These are phyloP conservation scores for Diplosoma virens DNA, from an alignment of 23 tunicate species.

Conservation along the genomic window DNA sequence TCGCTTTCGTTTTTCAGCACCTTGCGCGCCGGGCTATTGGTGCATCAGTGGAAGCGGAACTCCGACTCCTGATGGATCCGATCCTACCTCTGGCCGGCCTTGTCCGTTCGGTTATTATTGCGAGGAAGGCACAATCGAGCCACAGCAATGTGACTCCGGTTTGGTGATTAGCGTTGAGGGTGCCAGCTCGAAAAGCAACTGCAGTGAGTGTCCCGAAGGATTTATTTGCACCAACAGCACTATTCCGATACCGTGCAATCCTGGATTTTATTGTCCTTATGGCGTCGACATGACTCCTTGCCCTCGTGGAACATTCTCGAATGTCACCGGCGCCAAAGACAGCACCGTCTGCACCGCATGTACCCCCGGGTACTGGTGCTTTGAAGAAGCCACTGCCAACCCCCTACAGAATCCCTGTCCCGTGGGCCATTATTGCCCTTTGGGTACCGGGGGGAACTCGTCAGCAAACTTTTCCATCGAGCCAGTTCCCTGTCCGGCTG, in stretches of 20 bases:
- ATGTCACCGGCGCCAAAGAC: slow-evolving; percentile 43
- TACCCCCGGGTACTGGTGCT: slow-evolving; percentile 92
- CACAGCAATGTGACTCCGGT: slow-evolving; percentile 61
- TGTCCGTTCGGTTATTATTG: slow-evolving; percentile 94
- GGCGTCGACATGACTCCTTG: slow-evolving; percentile 60
- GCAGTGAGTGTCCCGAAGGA: slow-evolving; percentile 84
- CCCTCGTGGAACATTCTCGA: slow-evolving; percentile 84
- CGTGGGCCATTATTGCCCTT: slow-evolving; percentile 91
- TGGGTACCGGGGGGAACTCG: slow-evolving; percentile 73
- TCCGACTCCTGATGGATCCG: slow-evolving; percentile 81
- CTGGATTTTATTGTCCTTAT: slow-evolving; percentile 83
- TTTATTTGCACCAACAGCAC: slow-evolving; percentile 79
- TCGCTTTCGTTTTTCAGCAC: slow-evolving; percentile 36
- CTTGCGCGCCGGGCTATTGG: slow-evolving; percentile 83
- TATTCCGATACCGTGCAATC: slow-evolving; percentile 61
- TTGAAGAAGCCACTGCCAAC: slow-evolving; percentile 66
- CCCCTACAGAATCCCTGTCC: slow-evolving; percentile 79
- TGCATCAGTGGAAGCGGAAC: slow-evolving; percentile 88
- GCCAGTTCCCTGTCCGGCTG: slow-evolving; percentile 91
- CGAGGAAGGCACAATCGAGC: slow-evolving; percentile 78
- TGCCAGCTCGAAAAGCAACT: slow-evolving; percentile 54
- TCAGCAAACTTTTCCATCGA: slow-evolving; percentile 39
- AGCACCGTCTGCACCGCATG: slow-evolving; percentile 53
- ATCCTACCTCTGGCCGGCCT: slow-evolving; percentile 41
- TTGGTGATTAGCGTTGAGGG: slow-evolving; percentile 64